These are phyloP conservation scores for Pachyseris speciosa DNA, from an alignment of 64 coral and sea anemone genomes.

Conservation along the genomic window DNA sequence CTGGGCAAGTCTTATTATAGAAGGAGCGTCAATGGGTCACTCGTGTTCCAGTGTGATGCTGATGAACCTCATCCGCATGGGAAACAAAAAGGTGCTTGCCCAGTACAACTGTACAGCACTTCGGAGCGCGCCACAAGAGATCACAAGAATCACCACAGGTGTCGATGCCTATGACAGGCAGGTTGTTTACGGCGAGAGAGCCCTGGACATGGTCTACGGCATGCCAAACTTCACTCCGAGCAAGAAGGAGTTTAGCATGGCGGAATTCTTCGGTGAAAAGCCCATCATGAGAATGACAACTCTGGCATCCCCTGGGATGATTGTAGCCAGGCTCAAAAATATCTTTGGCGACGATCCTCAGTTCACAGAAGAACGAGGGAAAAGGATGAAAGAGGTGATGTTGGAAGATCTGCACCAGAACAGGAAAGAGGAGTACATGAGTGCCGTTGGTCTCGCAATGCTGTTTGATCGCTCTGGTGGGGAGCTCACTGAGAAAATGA, in stretches of 20 bases:
- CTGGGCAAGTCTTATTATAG: constrained; percentile 68
- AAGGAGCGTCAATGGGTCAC: constrained; percentile 72
- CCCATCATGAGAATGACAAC: constrained; percentile 41
- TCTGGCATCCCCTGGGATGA: constrained; percentile 40
- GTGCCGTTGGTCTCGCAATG: constrained; percentile 41
- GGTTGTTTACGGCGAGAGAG: neutral
- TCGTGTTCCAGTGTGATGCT: constrained; percentile 64
- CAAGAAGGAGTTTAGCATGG: constrained; percentile 40
- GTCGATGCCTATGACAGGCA: constrained; percentile 49
- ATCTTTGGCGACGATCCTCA: constrained; percentile 54
- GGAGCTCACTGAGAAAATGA: constrained; percentile 15
- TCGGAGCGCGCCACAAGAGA: constrained; percentile 12
- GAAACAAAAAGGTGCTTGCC: constrained; percentile 59
- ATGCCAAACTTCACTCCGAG: constrained; percentile 15
- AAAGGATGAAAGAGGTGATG: constrained; percentile 57
- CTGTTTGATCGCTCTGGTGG: constrained; percentile 69
- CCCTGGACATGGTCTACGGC: too few relatives aligned
- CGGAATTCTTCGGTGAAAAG: constrained; percentile 58
- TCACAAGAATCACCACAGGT: constrained; percentile 39
- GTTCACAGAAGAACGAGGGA: constrained; percentile 28
- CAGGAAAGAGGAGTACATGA: constrained; percentile 73
- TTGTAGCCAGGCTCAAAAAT: constrained; percentile 31
- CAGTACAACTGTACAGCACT: constrained; percentile 61
- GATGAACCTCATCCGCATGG: constrained; percentile 81
- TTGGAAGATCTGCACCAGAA: constrained; percentile 57